Base-by-base conservation (phyloP, 2,888 invertebrate species). In the Drosophila melanosoma region DNA sequence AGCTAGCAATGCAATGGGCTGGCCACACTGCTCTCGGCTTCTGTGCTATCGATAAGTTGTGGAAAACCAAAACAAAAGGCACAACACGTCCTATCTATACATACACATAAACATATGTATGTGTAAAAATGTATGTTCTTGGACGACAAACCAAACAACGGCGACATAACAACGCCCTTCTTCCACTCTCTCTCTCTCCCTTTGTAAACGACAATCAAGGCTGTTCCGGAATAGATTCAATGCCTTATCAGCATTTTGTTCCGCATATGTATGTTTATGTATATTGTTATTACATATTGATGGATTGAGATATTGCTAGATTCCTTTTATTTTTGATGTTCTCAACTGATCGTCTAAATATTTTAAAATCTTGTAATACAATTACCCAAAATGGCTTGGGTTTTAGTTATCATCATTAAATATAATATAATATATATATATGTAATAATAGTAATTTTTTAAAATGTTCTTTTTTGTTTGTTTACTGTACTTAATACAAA, bases 121-220 rank as follows among this genome's bases (percentile, higher is more conserved):
- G 12, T 11, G 23, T 23, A 23, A 26, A 17, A 60, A 26, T 23
- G 40, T 48, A 33, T 68, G 52, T 76, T 69, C 20, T 70, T 64
- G 29, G 38, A 32, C 26, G 42, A 23, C 45, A 23, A 38, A 32
- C 23, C 35, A 40, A 35, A 49, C 49, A 45, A 54, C 61, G 33
- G n/a, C 62, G 23, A 45, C 66, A 72, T 51, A 61, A 71, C 65
- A 58, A 77, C 75, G 73, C 75, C 78, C 73, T 64, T 58, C 40
- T 23, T 23, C 6, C 38, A 23, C 51, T 32, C 32, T 36, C 12
- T 48, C 33, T n/a, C 45, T 36, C 3, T 52, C 15, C 36, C 62
- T 45, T 48, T 26, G 20, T 40, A 38, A 17, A 26, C n/a, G 23
- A 32, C n/a, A 32, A 20, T 38, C 64, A 57, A 62, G 53, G 58